Evolutionary conservation across 2,113 vertebrate genomes (phyloP), one percentile per base, ranked within the genome.

Genomic region (Gymnogyps californianus): DNA sequence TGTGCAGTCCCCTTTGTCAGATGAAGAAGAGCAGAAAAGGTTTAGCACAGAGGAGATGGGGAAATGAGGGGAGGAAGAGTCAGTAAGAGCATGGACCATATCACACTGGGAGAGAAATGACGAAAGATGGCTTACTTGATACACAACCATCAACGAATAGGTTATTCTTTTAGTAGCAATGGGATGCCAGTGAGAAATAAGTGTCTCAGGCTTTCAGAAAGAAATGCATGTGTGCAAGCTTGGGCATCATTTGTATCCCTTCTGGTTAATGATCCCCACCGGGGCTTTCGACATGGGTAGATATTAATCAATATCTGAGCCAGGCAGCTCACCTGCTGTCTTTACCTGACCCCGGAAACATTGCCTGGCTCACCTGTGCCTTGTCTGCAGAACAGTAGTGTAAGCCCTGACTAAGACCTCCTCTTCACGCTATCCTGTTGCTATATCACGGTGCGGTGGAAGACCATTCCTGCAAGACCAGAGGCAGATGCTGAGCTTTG

Each of bases 361-460:
- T 7, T 25, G 69, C 59, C 52, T 81, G 76, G 19, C 44, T 81
- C 15, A 9, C 16, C 54, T 61, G 18, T 74, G 69, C 47, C 64
- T 34, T 38, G 25, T 46, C 78, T 74, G 32, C 31, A 52, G 76
- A 77, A 31, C 19, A 28, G 64, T 0, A 24, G 22, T 3, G 20
- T 76, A 66, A 49, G 57, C 26, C 16, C 49, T 64, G 70, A 46
- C 28, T 17, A 42, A 22, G 25, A 12, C 6, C 24, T 46, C 10
- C 32, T 47, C 24, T 46, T n/a, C 42, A 16, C 0, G 0, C 55
- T 55, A 7, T 21, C 55, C 69, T 84, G 36, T 61, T 67, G 40
- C 34, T 16, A 0, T 20, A 19, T 6, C 47, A 1, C 67, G n/a
- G 18, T 13, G 42, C 31, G 51, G 13, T 2, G 3, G 34, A 58